Conservation (phyloP, 1,140 invertebrate species). For the Papilio glaucus region DNA sequence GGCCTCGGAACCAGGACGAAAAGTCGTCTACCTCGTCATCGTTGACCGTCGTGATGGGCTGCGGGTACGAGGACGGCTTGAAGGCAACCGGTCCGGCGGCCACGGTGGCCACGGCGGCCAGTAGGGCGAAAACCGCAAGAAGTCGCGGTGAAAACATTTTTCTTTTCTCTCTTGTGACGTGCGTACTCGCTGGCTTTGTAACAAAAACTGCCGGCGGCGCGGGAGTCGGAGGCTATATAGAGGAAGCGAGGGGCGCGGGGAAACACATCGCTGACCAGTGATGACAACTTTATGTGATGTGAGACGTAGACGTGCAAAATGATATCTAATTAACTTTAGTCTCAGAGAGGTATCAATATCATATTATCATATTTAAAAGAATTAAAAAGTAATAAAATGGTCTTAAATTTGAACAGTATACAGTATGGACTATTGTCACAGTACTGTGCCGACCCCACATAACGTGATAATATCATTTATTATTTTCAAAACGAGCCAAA, state of each 20-base stretch:
- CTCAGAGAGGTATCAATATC: constrained; percentile 30
- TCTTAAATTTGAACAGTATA: no score
- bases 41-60: constrained; percentile 59
- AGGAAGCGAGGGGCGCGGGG: constrained; percentile 60
- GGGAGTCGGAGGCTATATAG: constrained; percentile 73
- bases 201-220: constrained; percentile 70
- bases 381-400: no score
- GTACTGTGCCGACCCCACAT: no score
- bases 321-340: constrained; percentile 26
- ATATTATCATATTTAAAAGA: background rate
- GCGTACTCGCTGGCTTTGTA: constrained; percentile 51
- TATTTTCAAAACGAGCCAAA: no score
- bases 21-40: constrained; percentile 62
- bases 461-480: no score
- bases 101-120: constrained; percentile 56
- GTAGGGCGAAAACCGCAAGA: constrained; percentile 56
- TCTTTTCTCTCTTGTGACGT: constrained; percentile 51
- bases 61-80: constrained; percentile 48
- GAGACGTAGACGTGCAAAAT: constrained; percentile 44
- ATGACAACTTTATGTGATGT: constrained; percentile 48
- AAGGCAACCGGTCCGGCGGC: constrained; percentile 62
- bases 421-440: no score
- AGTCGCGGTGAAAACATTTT: constrained; percentile 68
- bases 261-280: constrained; percentile 63
- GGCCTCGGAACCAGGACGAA: constrained; percentile 68